phyloP scores from a whole-genome alignment of 2,888 invertebrate species.

The Nymphalis c-album region DNA sequence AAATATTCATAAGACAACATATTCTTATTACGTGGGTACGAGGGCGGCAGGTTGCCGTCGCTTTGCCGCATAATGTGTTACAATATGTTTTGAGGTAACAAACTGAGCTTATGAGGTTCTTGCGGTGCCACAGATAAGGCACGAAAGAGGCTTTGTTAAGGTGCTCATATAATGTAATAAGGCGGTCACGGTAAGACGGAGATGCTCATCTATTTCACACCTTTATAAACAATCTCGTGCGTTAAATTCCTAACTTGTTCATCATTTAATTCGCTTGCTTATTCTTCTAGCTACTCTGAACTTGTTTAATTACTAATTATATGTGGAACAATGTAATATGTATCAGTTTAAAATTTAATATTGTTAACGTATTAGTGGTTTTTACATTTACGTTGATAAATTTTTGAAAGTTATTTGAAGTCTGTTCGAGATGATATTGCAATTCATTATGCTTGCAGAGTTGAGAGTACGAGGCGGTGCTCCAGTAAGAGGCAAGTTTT shows the following conservation, averaged over 20 bases:
- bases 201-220: constrained; percentile 61
- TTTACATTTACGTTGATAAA: constrained; percentile 32
- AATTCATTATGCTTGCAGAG: constrained; percentile 68
- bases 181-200: constrained; percentile 61
- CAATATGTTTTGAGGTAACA: constrained; percentile 78
- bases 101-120: constrained; percentile 75
- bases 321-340: not conserved
- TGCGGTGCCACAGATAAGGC: constrained; percentile 74
- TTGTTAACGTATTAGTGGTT: not conserved
- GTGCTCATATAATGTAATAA: constrained; percentile 72
- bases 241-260: constrained; percentile 47
- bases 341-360: not conserved
- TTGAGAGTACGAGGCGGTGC: constrained; percentile 62
- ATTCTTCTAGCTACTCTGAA: constrained; percentile 24
- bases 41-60: constrained; percentile 61
- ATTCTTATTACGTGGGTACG: constrained; percentile 69
- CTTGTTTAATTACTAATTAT: constrained; percentile 17
- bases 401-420: constrained; percentile 56
- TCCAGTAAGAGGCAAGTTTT: constrained; percentile 75
- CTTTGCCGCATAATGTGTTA: constrained; percentile 73
- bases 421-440: constrained; percentile 60
- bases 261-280: constrained; percentile 51
- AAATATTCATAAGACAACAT: constrained; percentile 71
- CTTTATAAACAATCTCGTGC: constrained; percentile 49
- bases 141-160: constrained; percentile 71